Percentiles rank a stretch among this genome's conserved stretches.
Conservation (phyloP, 2,888 invertebrate genomes). For the Bursaphelenchus okinawaensis region DNA sequence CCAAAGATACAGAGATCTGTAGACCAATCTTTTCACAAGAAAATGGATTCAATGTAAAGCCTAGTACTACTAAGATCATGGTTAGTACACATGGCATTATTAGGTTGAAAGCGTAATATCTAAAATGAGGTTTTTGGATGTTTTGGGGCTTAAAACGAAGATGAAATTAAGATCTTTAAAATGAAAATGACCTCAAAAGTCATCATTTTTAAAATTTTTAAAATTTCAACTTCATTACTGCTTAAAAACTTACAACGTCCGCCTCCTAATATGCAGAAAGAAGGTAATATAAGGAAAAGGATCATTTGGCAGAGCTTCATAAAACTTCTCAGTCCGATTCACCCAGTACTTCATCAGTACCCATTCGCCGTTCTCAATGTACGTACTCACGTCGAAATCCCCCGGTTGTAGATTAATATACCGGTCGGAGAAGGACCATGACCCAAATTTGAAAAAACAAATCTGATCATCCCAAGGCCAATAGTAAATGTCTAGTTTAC, state of each 20-base stretch:
- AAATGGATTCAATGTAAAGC: slow-evolving; percentile 38
- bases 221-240: no score
- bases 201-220: neutral
- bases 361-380: slow-evolving; percentile 99
- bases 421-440: slow-evolving; percentile 91
- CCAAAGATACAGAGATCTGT: slow-evolving; percentile 49
- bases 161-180: neutral
- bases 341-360: slow-evolving; percentile 62
- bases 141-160: no score
- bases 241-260: slow-evolving; percentile 63
- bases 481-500: slow-evolving; percentile 98
- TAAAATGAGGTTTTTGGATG: no score
- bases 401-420: slow-evolving; percentile 87
- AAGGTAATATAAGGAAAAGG: slow-evolving; percentile 90
- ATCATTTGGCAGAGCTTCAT: slow-evolving; percentile 62
- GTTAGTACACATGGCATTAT: slow-evolving; percentile 19
- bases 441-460: slow-evolving; percentile 82
- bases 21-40: slow-evolving; percentile 33
- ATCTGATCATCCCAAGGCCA: slow-evolving; percentile 87
- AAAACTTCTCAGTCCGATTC: slow-evolving; percentile 42
- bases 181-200: neutral
- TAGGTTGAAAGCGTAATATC: slow-evolving; percentile 52
- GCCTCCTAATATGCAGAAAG: slow-evolving; percentile 84
- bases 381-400: slow-evolving; percentile 93
- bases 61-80: slow-evolving; percentile 40